Evolutionary conservation across 2,113 vertebrate genomes (phyloP).

Genomic region (Lophochroa leadbeateri): DNA sequence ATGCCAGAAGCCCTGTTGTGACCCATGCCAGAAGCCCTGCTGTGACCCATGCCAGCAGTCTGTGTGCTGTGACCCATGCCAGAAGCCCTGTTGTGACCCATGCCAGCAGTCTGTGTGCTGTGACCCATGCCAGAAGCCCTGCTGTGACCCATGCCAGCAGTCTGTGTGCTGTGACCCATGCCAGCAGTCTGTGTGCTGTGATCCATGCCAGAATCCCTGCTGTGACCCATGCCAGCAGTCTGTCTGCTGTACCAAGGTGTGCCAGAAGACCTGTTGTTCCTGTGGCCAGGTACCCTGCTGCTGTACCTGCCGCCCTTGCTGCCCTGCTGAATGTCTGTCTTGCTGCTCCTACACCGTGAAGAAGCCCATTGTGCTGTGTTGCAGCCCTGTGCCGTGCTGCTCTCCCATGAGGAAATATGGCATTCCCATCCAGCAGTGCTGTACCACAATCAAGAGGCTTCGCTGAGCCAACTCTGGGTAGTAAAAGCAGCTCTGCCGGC

Average conservation of each 20-base stretch:
- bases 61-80: no score
- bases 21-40: no score
- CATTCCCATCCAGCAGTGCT: constrained; percentile 60
- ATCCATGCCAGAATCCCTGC: no score
- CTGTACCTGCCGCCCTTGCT: background rate
- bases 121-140: no score
- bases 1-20: no score
- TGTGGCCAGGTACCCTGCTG: background rate
- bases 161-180: no score
- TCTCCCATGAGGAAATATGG: background rate
- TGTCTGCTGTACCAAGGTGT: background rate
- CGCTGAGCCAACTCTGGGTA: background rate
- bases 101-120: no score
- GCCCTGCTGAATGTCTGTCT: background rate
- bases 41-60: no score
- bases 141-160: no score
- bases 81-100: no score
- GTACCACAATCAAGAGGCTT: background rate
- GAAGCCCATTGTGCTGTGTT: constrained; percentile 12
- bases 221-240: no score
- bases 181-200: no score
- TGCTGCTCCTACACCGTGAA: constrained; percentile 22
- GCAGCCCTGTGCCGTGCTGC: background rate
- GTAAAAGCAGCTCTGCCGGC: background rate
- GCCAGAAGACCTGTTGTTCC: background rate